Evolutionary conservation across 1,140 invertebrate species (phyloP).

Genomic region (Brachionus sp.): DNA sequence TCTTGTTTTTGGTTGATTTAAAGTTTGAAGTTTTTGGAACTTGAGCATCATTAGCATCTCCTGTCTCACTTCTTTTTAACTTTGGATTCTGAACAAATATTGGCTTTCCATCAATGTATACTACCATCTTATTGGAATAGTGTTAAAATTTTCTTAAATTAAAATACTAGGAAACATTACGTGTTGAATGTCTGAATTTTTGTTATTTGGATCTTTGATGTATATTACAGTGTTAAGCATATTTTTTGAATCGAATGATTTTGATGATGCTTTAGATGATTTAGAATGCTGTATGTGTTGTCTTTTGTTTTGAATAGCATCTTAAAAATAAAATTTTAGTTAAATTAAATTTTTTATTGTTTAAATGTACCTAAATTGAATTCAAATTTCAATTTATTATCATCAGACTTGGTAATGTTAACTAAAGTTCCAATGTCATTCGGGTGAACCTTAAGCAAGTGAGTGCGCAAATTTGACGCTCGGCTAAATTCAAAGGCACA

Average conservation of each 20-base stretch:
- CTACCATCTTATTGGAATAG: not conserved
- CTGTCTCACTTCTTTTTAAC: not conserved
- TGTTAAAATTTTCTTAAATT: not conserved
- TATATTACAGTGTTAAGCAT: conserved; percentile 3
- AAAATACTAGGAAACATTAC: too few relatives aligned
- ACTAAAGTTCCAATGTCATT: not conserved
- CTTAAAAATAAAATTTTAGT: not conserved
- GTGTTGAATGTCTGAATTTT: conserved; percentile 28
- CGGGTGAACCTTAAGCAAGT: conserved; percentile 3
- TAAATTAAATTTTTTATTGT: not conserved
- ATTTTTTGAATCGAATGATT: not conserved
- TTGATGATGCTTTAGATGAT: not conserved
- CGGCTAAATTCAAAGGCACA: conserved; percentile 33
- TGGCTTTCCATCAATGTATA: conserved; percentile 19
- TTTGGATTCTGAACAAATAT: conserved; percentile 42
- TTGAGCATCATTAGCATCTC: not conserved
- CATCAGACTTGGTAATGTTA: not conserved
- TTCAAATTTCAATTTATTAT: conserved; percentile 35
- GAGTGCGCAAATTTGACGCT: conserved; percentile 27
- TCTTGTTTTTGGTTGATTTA: not conserved
- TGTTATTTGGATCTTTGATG: conserved; percentile 39
- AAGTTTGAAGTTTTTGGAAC: not conserved
- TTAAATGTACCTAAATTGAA: not conserved
- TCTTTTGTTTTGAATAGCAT: not conserved
- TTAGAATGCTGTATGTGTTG: not conserved